Evolutionary conservation across 2,888 invertebrate genomes (phyloP).

Genomic region (Diaprepes abbreviatus): DNA sequence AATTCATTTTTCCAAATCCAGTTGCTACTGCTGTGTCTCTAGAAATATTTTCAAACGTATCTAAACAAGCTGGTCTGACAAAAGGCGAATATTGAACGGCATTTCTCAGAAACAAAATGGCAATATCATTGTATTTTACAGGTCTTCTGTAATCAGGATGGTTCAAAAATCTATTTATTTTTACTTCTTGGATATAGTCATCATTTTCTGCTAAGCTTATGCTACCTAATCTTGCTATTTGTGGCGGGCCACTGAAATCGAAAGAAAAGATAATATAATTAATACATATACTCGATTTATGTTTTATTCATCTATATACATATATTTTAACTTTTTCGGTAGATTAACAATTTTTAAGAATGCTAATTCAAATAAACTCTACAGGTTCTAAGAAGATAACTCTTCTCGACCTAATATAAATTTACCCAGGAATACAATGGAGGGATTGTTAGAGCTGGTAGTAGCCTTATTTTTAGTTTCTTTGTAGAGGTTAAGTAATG

Average conservation of each 20-base stretch:
- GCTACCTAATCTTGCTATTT: conserved; percentile 34
- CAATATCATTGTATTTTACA: conserved; percentile 44
- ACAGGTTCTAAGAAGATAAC: too few species aligned
- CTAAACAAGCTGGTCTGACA: conserved; percentile 45
- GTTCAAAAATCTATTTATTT: conserved; percentile 16
- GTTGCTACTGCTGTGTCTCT: conserved; percentile 20
- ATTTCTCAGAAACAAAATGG: conserved; percentile 30
- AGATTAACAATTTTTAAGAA: too few species aligned
- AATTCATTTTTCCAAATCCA: conserved; percentile 37
- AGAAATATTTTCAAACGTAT: not conserved
- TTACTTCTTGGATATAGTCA: conserved; percentile 35
- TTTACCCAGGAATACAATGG: too few species aligned
- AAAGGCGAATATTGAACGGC: conserved; percentile 29
- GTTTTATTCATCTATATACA: too few species aligned
- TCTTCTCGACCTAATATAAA: too few species aligned
- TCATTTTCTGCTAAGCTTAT: conserved; percentile 19
- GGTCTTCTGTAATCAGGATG: conserved; percentile 40
- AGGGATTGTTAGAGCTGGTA: too few species aligned
- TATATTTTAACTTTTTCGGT: too few species aligned
- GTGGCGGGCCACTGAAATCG: conserved; percentile 42
- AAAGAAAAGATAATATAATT: too few species aligned
- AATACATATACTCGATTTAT: too few species aligned
- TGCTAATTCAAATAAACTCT: too few species aligned
- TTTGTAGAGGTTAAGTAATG: too few species aligned
- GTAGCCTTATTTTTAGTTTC: too few species aligned